Base-by-base conservation (phyloP, 2,888 invertebrate genomes). In the Agriopis leucophaearia region DNA sequence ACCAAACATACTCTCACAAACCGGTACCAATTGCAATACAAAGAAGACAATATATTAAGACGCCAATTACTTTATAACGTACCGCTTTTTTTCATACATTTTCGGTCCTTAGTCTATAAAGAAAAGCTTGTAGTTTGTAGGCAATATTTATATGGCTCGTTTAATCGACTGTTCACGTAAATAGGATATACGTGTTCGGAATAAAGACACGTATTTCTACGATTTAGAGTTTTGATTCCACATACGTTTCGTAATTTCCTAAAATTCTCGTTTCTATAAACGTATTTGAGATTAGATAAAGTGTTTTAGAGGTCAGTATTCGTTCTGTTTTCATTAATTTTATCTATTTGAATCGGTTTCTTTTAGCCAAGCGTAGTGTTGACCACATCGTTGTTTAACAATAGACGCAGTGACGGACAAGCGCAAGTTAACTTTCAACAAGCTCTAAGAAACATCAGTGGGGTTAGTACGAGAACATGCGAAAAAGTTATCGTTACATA, bases 141-240 rank as follows among this genome's bases (percentile, higher is more conserved):
- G 44, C 36, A 52, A 55, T 45, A 40, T 42, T 45, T 66, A 65
- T 72, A 73, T 70, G 66, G 74, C 76, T 76, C 80, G 75, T 82
- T 86, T 83, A 82, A 77, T 76, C 78, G 76, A 67, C 72, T 65
- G 63, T 75, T 64, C 90, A 88, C 90, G 90, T 91, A 90, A 86
- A 88, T 87, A 78, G 90, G 88, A 77, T 85, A 83, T 47, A 81
- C 88, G 86, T 90, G 90, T 69, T 72, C 35, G 69, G 86, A 78
- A 75, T 87, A 73, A 52, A 58, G 74, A 81, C 27, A 27, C 27
- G 27, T 27, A 27, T 27, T 27, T 27, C 27, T 27, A 40, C 42
- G 27, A 52, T 50, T 52, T 54, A 47, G 58, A 58, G 40, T 18
- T 47, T 65, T 69, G 66, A 70, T 62, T 48, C 64, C 36, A 65